Percentiles rank a stretch among this genome's conserved stretches.
phyloP scores from a whole-genome alignment of 2,888 invertebrate genomes.

The Pemphredon lugubris region DNA sequence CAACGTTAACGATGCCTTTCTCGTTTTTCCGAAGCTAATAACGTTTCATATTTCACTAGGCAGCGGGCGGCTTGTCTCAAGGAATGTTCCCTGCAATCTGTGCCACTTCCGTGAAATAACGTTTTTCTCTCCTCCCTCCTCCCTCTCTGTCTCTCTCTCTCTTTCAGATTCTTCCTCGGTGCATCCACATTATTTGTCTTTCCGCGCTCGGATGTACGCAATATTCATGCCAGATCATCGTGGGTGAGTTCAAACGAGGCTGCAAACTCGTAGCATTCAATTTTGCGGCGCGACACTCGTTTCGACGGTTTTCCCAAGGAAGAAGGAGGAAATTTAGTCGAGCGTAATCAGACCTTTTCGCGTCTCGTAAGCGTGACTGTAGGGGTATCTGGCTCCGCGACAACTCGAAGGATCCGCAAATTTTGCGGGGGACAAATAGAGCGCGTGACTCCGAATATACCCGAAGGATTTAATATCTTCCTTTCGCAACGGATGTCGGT shows the following conservation, averaged over 20 bases:
- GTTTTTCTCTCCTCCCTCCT: slow-evolving; percentile 20
- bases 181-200: slow-evolving; percentile 60
- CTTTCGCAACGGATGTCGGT: too few relatives aligned
- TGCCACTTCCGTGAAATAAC: slow-evolving; percentile 49
- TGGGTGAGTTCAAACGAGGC: slow-evolving; percentile 61
- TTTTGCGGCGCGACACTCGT: slow-evolving; percentile 46
- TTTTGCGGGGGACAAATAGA: slow-evolving; percentile 31
- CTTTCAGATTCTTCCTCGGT: too few relatives aligned
- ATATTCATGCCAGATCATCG: slow-evolving; percentile 65
- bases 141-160: slow-evolving; percentile 64
- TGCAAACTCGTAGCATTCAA: slow-evolving; percentile 44
- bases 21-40: slow-evolving; percentile 7
- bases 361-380: slow-evolving; percentile 15
- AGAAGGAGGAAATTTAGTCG: slow-evolving; percentile 40
- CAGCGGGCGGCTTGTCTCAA: slow-evolving; percentile 2
- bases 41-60: slow-evolving; percentile 20
- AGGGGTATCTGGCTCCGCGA: slow-evolving; percentile 31
- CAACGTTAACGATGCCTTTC: neutral
- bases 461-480: slow-evolving; percentile 12
- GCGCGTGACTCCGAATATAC: slow-evolving; percentile 10
- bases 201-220: slow-evolving; percentile 51
- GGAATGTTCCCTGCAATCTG: slow-evolving; percentile 14
- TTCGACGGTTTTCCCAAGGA: slow-evolving; percentile 19
- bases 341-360: slow-evolving; percentile 42
- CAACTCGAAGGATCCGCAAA: slow-evolving; percentile 17